Conservation (phyloP, 2,888 invertebrate species). For the Geotrupes spiniger region DNA sequence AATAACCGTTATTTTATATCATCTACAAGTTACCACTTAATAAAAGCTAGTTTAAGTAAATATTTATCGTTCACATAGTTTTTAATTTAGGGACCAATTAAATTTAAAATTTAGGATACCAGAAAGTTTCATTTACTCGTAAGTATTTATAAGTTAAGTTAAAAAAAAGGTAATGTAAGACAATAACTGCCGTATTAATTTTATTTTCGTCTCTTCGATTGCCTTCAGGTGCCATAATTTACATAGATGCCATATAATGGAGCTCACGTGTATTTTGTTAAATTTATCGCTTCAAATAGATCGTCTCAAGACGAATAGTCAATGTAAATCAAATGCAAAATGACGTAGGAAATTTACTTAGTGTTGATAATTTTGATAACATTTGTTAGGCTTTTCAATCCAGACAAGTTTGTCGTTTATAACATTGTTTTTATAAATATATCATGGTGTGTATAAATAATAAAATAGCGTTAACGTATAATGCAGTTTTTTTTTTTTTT, state of each 20-base stretch:
- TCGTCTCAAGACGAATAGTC: background rate
- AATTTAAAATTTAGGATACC: too few species aligned
- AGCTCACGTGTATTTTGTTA: background rate
- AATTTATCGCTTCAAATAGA: background rate
- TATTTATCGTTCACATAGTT: too few species aligned
- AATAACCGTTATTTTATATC: too few species aligned
- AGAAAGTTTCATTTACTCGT: too few species aligned
- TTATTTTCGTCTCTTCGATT: slow-evolving; percentile 3
- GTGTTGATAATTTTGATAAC: background rate
- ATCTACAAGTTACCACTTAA: too few species aligned
- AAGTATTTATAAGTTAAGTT: slow-evolving; percentile 4
- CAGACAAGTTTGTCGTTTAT: background rate
- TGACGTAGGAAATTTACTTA: too few species aligned
- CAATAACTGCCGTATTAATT: slow-evolving; percentile 12
- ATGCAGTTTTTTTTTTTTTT: background rate
- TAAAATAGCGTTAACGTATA: background rate
- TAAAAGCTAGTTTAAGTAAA: too few species aligned
- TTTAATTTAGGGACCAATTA: slow-evolving; percentile 11
- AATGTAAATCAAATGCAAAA: too few species aligned
- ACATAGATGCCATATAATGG: background rate
- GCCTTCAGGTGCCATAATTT: background rate
- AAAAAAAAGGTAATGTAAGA: slow-evolving; percentile 4
- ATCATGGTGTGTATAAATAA: too few species aligned
- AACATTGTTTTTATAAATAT: too few species aligned
- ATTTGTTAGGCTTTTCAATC: background rate